Percentiles rank a stretch among this genome's conserved stretches.
Evolutionary conservation across 1,140 invertebrate species (phyloP).

Genomic region (Trichoplusia ni): DNA sequence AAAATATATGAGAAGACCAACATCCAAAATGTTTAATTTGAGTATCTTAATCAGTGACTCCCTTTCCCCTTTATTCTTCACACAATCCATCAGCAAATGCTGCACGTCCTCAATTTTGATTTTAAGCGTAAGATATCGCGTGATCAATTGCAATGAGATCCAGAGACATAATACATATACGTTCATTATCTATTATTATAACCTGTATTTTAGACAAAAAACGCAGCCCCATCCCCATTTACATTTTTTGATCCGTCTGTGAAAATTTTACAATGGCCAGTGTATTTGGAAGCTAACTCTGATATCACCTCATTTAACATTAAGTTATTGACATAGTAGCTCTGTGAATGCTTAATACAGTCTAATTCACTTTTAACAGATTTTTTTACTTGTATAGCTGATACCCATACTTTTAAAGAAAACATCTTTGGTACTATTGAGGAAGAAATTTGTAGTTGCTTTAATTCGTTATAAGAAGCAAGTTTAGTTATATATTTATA

Average conservation of each 20-base stretch:
- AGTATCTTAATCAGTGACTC: no score
- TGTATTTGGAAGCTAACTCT: not conserved
- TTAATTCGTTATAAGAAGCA: no score
- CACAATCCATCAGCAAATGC: no score
- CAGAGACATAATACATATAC: constrained; percentile 31
- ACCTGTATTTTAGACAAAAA: constrained; percentile 4
- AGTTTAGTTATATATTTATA: no score
- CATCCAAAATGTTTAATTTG: no score
- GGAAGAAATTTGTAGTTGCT: not conserved
- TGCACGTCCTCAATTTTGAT: no score
- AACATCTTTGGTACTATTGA: not conserved
- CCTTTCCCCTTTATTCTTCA: no score
- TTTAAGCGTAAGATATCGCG: not conserved
- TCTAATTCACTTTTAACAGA: not conserved
- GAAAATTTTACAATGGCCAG: constrained; percentile 21
- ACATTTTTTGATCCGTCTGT: constrained; percentile 31
- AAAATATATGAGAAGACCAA: no score
- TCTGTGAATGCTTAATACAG: not conserved
- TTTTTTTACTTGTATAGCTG: not conserved
- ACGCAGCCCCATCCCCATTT: constrained; percentile 19
- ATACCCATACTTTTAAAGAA: not conserved
- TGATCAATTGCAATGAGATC: constrained; percentile 33
- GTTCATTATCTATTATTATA: not conserved
- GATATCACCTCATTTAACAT: not conserved
- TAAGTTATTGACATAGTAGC: not conserved